Conservation (phyloP, 2,888 invertebrate species). For the Ichneumoninae sp. region DNA sequence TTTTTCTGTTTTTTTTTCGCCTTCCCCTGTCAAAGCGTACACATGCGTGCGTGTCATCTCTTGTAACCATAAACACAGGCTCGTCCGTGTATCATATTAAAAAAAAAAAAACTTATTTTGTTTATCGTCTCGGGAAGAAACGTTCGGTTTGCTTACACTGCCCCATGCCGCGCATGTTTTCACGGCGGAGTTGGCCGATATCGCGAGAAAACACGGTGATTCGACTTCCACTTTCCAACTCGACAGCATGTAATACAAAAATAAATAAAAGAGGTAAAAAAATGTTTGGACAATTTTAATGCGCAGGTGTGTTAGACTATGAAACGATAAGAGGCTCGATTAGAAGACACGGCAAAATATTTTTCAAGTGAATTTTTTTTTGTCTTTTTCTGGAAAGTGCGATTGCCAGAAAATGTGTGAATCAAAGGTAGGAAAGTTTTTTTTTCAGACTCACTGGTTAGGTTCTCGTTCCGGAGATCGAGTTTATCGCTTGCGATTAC, state of each 20-base stretch:
- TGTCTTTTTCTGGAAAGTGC: not conserved
- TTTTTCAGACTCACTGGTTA: not conserved
- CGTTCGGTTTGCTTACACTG: conserved; percentile 19
- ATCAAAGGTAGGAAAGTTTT: not conserved
- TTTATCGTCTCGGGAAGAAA: conserved; percentile 44
- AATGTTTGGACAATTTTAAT: not conserved
- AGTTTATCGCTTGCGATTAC: not conserved
- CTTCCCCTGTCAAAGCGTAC: conserved; percentile 10
- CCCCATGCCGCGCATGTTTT: conserved; percentile 16
- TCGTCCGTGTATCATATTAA: not conserved
- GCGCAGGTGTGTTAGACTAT: not conserved
- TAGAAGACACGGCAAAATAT: not conserved
- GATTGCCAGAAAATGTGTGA: not conserved
- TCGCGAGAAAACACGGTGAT: conserved; percentile 22
- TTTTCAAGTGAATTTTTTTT: not conserved
- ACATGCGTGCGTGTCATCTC: conserved; percentile 38
- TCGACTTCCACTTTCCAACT: not conserved
- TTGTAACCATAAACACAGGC: not conserved
- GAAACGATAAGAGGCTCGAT: not conserved
- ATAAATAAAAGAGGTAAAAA: not conserved
- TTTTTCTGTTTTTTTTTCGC: conserved; percentile 3
- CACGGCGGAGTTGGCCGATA: conserved; percentile 5
- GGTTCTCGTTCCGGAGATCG: not conserved
- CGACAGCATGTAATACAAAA: not conserved
- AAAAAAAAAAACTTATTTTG: conserved; percentile 44